Evolutionary conservation across 2,888 invertebrate species (phyloP).

Genomic region (Yponomeuta malinellus): DNA sequence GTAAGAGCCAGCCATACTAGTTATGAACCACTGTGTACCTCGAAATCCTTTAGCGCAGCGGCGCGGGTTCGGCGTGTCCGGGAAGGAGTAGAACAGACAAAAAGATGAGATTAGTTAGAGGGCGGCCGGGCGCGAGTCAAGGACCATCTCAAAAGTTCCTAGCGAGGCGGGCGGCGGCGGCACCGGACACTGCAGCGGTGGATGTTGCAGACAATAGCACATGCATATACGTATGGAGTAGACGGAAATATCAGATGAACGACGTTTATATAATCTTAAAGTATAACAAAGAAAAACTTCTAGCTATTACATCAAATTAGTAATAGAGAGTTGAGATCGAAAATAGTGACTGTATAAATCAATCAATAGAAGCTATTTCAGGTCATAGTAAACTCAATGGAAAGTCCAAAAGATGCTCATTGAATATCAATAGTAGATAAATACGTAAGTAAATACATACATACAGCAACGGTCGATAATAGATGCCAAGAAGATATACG

Average conservation of each 20-base stretch:
- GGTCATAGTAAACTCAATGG: conserved; percentile 8
- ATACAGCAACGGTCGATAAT: conserved; percentile 21
- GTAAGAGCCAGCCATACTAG: conserved; percentile 71
- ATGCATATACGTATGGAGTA: conserved; percentile 54
- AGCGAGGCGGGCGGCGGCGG: conserved; percentile 44
- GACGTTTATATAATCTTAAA: conserved; percentile 49
- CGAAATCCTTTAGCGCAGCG: conserved; percentile 87
- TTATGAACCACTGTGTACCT: conserved; percentile 81
- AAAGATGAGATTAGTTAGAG: conserved; percentile 77
- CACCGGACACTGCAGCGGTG: neutral
- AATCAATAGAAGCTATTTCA: conserved; percentile 16
- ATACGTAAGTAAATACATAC: conserved; percentile 23
- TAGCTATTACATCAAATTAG: conserved; percentile 68
- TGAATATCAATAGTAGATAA: conserved; percentile 22
- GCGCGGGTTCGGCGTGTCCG: conserved; percentile 79
- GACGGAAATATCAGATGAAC: conserved; percentile 47
- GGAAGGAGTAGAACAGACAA: conserved; percentile 83
- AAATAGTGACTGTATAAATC: conserved; percentile 18
- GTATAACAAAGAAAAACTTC: conserved; percentile 47
- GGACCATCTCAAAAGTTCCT: conserved; percentile 97
- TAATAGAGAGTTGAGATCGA: conserved; percentile 53
- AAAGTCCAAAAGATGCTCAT: neutral
- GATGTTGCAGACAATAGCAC: conserved; percentile 39
- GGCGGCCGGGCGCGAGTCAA: conserved; percentile 76
- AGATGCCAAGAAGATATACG: conserved; percentile 40